Percentiles rank a stretch among this genome's conserved stretches.
These are phyloP conservation scores for Eumeta japonica DNA, from an alignment of 1,140 invertebrate genomes.

Conservation along the genomic window DNA sequence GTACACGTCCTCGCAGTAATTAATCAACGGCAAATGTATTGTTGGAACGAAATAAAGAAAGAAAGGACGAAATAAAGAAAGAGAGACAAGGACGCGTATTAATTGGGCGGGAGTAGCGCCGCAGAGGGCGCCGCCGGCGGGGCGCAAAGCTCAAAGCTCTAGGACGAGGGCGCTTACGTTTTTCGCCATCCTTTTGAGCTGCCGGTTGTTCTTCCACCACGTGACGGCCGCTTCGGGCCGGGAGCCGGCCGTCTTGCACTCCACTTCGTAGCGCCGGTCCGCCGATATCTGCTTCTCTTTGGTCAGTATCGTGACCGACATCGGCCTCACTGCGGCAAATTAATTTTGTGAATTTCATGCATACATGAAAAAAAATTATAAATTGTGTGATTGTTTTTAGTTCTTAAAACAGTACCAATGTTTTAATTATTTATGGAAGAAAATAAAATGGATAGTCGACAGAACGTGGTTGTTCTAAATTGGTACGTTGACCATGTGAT, in stretches of 20 bases:
- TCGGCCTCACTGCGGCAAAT: slow-evolving; percentile 73
- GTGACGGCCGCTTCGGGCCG: slow-evolving; percentile 79
- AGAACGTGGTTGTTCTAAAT: background rate
- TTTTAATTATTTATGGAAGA: too few relatives aligned
- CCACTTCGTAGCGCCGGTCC: slow-evolving; percentile 78
- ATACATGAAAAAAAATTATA: background rate
- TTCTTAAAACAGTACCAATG: background rate
- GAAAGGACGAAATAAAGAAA: too few relatives aligned
- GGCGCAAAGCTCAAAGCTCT: too few relatives aligned
- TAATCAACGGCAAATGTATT: too few relatives aligned
- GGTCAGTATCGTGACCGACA: slow-evolving; percentile 74
- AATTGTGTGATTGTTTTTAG: background rate
- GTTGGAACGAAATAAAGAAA: too few relatives aligned
- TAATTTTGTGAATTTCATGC: slow-evolving; percentile 3
- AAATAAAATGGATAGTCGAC: background rate
- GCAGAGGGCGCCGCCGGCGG: too few relatives aligned
- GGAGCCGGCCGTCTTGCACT: slow-evolving; percentile 79
- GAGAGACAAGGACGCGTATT: too few relatives aligned
- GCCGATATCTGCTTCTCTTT: slow-evolving; percentile 77
- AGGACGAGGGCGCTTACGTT: slow-evolving; percentile 79
- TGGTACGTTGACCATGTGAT: background rate
- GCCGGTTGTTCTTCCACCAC: slow-evolving; percentile 81
- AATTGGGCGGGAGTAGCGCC: too few relatives aligned
- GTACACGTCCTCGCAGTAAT: too few relatives aligned
- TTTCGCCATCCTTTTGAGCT: slow-evolving; percentile 74